These are phyloP conservation scores for Andrena bucephala DNA, from an alignment of 2,888 invertebrate species.

Conservation along the genomic window DNA sequence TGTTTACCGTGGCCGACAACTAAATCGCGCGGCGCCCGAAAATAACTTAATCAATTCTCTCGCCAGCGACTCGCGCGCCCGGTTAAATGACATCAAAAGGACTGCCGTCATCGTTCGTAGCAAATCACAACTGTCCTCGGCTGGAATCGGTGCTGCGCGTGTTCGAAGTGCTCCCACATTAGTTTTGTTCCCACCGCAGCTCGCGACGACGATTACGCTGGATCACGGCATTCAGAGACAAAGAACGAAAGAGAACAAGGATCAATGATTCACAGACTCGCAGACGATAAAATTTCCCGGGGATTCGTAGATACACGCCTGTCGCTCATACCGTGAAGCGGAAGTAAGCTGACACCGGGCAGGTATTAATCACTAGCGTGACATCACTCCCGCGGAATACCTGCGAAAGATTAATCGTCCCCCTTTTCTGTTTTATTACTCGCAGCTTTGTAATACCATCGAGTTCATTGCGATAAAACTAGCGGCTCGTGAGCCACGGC, in stretches of 20 bases:
- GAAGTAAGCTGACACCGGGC: conserved; percentile 23
- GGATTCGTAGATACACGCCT: conserved; percentile 9
- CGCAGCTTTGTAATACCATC: background rate
- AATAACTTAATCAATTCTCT: conserved; percentile 55
- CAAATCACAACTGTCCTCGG: background rate
- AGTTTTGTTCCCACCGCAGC: background rate
- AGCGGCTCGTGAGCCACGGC: background rate
- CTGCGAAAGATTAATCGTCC: conserved; percentile 22
- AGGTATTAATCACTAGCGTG: conserved; percentile 27
- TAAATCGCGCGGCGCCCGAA: conserved; percentile 33
- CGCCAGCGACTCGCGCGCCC: conserved; percentile 13
- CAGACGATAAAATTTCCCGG: background rate
- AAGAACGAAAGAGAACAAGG: background rate
- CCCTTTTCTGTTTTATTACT: background rate
- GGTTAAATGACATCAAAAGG: conserved; percentile 34
- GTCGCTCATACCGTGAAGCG: conserved; percentile 24
- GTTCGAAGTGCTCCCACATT: background rate
- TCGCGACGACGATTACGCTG: background rate
- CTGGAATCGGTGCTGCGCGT: conserved; percentile 8
- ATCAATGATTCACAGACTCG: background rate
- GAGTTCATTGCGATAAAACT: background rate
- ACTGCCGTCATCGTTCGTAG: conserved; percentile 13
- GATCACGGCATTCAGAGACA: background rate
- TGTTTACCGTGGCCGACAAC: conserved; percentile 39
- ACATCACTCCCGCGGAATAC: conserved; percentile 18